phyloP scores from a whole-genome alignment of 2,797 vertebrate genomes.

The Emys orbicularis region DNA sequence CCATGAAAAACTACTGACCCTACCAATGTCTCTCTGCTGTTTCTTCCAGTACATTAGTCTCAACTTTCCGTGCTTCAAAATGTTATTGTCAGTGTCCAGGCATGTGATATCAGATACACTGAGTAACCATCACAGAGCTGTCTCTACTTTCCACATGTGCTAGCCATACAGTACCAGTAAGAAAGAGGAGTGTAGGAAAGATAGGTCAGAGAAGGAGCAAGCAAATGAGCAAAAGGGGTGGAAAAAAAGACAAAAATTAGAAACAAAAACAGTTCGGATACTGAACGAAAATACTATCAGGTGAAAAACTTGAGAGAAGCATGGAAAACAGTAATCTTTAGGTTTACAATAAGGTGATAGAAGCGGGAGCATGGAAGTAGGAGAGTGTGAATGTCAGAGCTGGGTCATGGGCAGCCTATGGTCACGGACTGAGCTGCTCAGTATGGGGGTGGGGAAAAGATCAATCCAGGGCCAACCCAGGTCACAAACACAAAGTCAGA shows the following conservation, averaged over 20 bases:
- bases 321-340: not conserved
- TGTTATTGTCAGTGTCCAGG: not conserved
- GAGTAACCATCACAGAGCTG: not conserved
- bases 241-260: not conserved
- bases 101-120: not conserved
- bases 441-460: not conserved
- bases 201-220: not conserved
- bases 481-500: not conserved
- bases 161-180: not conserved
- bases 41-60: not conserved
- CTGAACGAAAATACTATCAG: not conserved
- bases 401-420: not conserved
- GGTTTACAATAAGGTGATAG: not conserved
- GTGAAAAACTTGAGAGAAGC: not conserved
- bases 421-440: not conserved
- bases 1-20: not conserved
- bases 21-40: not conserved
- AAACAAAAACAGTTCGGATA: not conserved
- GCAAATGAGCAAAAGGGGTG: not conserved
- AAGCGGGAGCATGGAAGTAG: not conserved
- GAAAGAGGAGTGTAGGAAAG: not conserved
- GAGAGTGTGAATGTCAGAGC: not conserved
- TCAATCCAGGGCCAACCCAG: not conserved
- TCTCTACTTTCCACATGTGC: not conserved
- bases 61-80: not conserved